Conservation (phyloP, 2,888 invertebrate species). For the Scaptodrosophila latifasciaeformis region DNA sequence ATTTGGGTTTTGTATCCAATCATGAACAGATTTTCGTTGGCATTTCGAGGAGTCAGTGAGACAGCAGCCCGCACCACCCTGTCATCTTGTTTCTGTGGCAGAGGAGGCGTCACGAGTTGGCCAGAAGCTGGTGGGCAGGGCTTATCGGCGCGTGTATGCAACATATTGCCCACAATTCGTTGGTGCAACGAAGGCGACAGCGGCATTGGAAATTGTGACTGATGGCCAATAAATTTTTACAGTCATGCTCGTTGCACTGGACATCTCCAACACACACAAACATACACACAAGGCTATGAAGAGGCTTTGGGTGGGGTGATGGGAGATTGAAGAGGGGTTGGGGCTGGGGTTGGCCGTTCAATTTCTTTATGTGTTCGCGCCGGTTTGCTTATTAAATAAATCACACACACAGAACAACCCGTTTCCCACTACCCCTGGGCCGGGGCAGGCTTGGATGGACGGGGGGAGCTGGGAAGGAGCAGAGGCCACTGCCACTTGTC, state of each 20-base stretch:
- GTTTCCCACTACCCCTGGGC: too few relatives aligned
- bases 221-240: conserved; percentile 71
- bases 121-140: too few relatives aligned
- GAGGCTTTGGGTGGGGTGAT: too few relatives aligned
- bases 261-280: conserved; percentile 26
- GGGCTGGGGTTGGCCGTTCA: conserved; percentile 16
- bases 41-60: too few relatives aligned
- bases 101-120: too few relatives aligned
- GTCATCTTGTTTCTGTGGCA: too few relatives aligned
- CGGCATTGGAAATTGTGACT: conserved; percentile 64
- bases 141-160: conserved; percentile 61
- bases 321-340: neutral
- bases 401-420: conserved; percentile 36
- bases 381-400: conserved; percentile 54
- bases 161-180: conserved; percentile 56
- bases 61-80: too few relatives aligned
- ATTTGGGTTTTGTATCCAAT: too few relatives aligned
- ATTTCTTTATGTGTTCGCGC: conserved; percentile 43
- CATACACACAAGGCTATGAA: too few relatives aligned
- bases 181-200: conserved; percentile 14
- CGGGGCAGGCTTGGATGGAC: too few relatives aligned
- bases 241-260: conserved; percentile 43
- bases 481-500: conserved; percentile 42
- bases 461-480: neutral
- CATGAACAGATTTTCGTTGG: too few relatives aligned